These are phyloP conservation scores for Temnothorax rugatulus DNA, from an alignment of 2,888 invertebrate species.

Conservation along the genomic window DNA sequence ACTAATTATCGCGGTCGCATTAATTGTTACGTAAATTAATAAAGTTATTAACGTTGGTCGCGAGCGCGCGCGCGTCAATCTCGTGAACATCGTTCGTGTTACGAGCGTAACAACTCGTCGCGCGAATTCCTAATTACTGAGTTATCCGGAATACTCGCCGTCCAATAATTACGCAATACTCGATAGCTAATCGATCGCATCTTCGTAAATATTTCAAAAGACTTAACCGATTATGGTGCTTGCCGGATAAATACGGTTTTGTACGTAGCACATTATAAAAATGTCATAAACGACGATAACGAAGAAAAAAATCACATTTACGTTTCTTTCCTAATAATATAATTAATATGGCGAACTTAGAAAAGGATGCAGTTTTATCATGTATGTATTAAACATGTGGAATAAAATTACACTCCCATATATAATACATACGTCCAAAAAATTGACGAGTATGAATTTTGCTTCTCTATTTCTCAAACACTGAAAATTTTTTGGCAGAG, in stretches of 20 bases:
- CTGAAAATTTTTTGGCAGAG: not conserved
- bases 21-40: constrained; percentile 58
- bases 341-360: not conserved
- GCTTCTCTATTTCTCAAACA: not conserved
- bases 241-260: not conserved
- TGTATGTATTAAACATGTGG: not conserved
- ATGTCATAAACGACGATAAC: not conserved
- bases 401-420: not conserved
- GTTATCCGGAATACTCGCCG: constrained; percentile 22
- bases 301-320: not conserved
- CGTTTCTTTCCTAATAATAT: not conserved
- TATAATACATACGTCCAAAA: not conserved
- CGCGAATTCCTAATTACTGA: constrained; percentile 50
- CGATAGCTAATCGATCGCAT: constrained; percentile 35
- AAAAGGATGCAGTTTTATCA: not conserved
- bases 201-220: constrained; percentile 37
- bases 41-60: constrained; percentile 39
- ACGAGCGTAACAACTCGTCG: constrained; percentile 28
- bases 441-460: not conserved
- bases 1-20: constrained; percentile 52
- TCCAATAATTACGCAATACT: constrained; percentile 32
- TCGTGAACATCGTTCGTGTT: constrained; percentile 37
- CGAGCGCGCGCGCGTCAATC: constrained; percentile 27
- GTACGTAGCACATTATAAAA: not conserved
- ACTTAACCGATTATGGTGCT: constrained; percentile 18